Base-by-base conservation (phyloP, 2,888 invertebrate genomes). In the Nymphalis polychloros region DNA sequence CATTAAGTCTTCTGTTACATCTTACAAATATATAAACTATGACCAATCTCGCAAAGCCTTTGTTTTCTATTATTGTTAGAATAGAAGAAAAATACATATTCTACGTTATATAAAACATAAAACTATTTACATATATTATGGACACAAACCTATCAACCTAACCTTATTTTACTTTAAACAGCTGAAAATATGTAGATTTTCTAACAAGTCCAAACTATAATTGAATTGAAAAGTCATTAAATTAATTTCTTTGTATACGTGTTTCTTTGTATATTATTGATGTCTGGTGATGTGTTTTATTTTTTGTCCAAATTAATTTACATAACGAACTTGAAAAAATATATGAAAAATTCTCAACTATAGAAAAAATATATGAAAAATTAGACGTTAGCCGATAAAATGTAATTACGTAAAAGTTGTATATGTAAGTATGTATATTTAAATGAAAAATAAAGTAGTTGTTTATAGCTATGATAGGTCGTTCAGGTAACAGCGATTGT, bases 1-100 rank as follows among this genome's bases (percentile, higher is more conserved):
- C 64, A 64, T 71, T 71, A 71, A 64, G 69, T 57, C 63, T 67
- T 69, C 63, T 70, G 61, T 70, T 68, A 70, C 63, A 57, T 63
- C 23, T 67, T 64, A 59, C 60, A 63, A 50, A 67, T 63, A 63
- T 46, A 50, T 63, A 64, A 66, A 63, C 53, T 27, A 23, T 60
- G 48, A 59, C 35, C 52, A 23, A 52, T 67, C 55, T 62, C 55
- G 62, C 67, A 57, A 55, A 62, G n/a, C 55, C 53, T 66, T 47
- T 52, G 17, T 46, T 31, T 53, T 53, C 7, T 27, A 16, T 53
- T 27, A 16, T 53, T 27, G 16, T 53, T 53, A 17, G 23, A 53
- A 27, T 49, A n/a, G n/a, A n/a, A n/a, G n/a, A n/a, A n/a, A n/a
- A n/a, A n/a, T n/a, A n/a, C n/a, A n/a, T n/a, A n/a, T n/a, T n/a